Percentiles rank a stretch among this genome's conserved stretches.
phyloP scores from a whole-genome alignment of 2,797 vertebrate species.

The Poeciliopsis turneri region DNA sequence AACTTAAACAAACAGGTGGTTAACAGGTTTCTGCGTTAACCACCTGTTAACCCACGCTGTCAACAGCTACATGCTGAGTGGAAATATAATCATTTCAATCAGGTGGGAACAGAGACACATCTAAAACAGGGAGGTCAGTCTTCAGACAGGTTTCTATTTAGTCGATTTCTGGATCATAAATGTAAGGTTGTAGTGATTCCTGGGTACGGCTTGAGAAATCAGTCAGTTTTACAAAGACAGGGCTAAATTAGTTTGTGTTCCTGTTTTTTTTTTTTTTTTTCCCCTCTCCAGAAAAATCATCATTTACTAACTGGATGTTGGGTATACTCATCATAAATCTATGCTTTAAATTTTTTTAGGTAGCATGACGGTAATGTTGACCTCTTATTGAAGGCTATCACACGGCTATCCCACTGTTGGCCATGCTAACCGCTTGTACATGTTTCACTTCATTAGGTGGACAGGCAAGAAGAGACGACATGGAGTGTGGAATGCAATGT shows the following conservation, averaged over 20 bases:
- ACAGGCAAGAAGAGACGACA: constrained; percentile 26
- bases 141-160: background rate
- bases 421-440: constrained; percentile 18
- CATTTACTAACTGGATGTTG: background rate
- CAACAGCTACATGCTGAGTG: background rate
- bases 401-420: background rate
- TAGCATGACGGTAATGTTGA: background rate
- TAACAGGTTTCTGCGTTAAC: background rate
- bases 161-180: background rate
- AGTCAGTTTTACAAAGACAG: background rate
- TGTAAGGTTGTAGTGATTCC: background rate
- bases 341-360: background rate
- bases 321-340: background rate
- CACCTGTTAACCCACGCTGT: no score
- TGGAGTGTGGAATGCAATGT: constrained; percentile 44
- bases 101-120: background rate
- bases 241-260: background rate
- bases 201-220: background rate
- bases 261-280: no score
- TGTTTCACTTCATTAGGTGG: constrained; percentile 32
- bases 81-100: background rate
- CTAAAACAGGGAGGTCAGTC: background rate
- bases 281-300: background rate
- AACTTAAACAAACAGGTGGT: background rate
- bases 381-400: background rate